These are phyloP conservation scores for Temnothorax nylanderi DNA, from an alignment of 1,140 invertebrate species.

Conservation along the genomic window DNA sequence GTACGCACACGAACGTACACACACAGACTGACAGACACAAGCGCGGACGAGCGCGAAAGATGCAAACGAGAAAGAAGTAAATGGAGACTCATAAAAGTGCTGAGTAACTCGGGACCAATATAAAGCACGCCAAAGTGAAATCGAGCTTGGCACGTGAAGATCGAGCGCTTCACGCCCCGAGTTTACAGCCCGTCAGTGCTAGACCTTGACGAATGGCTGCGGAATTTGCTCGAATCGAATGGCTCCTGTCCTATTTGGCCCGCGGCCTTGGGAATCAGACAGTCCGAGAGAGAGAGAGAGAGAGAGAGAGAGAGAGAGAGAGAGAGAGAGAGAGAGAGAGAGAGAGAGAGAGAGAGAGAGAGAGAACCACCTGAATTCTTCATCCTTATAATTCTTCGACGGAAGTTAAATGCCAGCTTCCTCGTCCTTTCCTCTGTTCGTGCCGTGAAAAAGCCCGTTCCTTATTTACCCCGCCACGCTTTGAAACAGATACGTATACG, in stretches of 20 bases:
- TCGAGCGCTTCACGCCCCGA: constrained; percentile 49
- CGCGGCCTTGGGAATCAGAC: constrained; percentile 19
- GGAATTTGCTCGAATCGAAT: constrained; percentile 32
- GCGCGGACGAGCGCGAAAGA: background rate
- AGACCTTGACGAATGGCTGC: constrained; percentile 49
- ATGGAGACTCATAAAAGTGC: constrained; percentile 61
- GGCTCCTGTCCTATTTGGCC: constrained; percentile 40
- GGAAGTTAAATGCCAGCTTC: background rate
- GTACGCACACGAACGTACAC: background rate
- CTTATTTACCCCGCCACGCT: background rate
- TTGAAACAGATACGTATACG: background rate
- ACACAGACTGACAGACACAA: no score
- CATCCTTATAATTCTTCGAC: background rate
- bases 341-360: background rate
- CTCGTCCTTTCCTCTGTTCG: background rate
- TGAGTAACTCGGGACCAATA: constrained; percentile 67
- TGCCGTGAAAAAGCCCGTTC: background rate
- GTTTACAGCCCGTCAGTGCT: constrained; percentile 54
- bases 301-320: no score
- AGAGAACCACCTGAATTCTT: constrained; percentile 17
- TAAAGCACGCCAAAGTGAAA: constrained; percentile 69
- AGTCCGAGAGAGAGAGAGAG: background rate
- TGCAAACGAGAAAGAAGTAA: constrained; percentile 28
- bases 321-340: no score
- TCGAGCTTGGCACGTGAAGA: constrained; percentile 61